Evolutionary conservation across 2,797 vertebrate species (phyloP).

Genomic region (Anabacerthia variegaticeps): DNA sequence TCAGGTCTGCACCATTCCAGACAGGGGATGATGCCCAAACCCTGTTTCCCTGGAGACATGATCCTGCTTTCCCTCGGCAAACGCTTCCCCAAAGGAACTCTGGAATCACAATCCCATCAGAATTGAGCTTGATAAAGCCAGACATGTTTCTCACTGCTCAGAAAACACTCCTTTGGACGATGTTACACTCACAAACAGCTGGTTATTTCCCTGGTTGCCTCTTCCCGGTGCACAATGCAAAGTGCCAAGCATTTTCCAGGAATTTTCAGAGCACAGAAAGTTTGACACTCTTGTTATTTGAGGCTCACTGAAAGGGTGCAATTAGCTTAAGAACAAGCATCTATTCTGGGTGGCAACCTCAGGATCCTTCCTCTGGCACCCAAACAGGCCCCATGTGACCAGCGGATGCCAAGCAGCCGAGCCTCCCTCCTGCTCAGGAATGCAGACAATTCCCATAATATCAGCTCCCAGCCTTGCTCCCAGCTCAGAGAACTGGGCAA

Average conservation of each 20-base stretch:
- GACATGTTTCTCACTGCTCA: neutral
- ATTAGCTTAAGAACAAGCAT: neutral
- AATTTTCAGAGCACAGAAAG: neutral
- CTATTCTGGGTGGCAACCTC: conserved; percentile 9
- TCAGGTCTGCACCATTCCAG: rapidly evolving
- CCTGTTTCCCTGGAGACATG: neutral
- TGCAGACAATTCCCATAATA: conserved; percentile 53
- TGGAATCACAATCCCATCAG: neutral
- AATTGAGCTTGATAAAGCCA: neutral
- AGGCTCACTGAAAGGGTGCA: neutral
- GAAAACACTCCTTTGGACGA: neutral
- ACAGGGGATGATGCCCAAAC: neutral
- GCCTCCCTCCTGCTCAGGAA: conserved; percentile 43
- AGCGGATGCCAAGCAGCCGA: conserved; percentile 2
- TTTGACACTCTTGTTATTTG: neutral
- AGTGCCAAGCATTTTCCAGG: neutral
- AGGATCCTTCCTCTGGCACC: conserved; percentile 18
- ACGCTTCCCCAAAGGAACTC: rapidly evolving
- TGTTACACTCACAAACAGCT: neutral
- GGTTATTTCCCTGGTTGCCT: neutral
- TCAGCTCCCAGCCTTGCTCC: neutral
- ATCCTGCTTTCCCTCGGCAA: neutral
- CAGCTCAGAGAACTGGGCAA: neutral
- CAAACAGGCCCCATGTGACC: neutral
- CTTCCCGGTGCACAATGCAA: neutral